Conservation (phyloP, 2,113 vertebrate genomes). For the Malurus melanocephalus region DNA sequence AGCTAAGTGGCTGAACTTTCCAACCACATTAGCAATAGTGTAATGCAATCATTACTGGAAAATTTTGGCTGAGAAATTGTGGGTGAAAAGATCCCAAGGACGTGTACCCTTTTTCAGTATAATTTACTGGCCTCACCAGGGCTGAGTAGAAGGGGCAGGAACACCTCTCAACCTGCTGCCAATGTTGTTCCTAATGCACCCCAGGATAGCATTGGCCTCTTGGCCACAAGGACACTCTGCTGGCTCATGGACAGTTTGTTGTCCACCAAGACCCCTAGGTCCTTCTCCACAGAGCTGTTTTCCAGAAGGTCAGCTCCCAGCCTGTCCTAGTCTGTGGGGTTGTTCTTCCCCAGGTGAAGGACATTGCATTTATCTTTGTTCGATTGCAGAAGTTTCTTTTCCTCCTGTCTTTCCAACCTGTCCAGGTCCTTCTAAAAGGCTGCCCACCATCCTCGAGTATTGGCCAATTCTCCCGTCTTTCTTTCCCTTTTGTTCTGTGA, state of each 20-base stretch:
- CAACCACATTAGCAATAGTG: not conserved
- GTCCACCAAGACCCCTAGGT: not conserved
- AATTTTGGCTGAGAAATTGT: not conserved
- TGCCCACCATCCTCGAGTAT: not conserved
- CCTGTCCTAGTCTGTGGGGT: too few relatives aligned
- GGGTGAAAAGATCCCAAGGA: not conserved
- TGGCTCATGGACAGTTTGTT: not conserved
- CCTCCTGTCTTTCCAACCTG: not conserved
- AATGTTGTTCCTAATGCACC: not conserved
- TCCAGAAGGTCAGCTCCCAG: not conserved
- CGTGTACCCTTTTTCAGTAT: fast-evolving
- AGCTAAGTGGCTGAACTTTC: not conserved
- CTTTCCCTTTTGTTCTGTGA: not conserved
- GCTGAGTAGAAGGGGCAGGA: not conserved
- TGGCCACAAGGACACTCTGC: not conserved
- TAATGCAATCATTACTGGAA: not conserved
- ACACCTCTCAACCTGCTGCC: not conserved
- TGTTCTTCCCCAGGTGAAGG: not conserved
- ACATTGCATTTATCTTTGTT: not conserved
- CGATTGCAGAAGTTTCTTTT: not conserved
- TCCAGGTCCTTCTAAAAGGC: not conserved
- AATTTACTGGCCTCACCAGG: not conserved
- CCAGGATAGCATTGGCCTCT: too few relatives aligned
- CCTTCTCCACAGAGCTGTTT: not conserved
- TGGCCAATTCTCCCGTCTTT: not conserved